Conservation (phyloP, 1,140 invertebrate species). For the Cherax quadricarinatus region DNA sequence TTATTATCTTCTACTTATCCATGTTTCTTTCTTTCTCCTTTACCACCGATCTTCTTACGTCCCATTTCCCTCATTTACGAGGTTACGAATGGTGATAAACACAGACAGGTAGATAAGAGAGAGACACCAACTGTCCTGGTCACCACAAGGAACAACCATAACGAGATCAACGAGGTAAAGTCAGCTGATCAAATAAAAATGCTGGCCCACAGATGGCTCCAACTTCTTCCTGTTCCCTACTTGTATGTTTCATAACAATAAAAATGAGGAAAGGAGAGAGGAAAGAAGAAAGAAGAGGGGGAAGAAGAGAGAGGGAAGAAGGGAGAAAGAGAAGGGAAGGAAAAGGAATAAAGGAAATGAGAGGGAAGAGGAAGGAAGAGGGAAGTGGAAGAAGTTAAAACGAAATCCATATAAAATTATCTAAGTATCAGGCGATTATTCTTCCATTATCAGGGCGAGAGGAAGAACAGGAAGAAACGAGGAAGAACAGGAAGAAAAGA, state of each 20-base stretch:
- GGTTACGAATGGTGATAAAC: too few species aligned
- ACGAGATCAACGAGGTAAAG: too few species aligned
- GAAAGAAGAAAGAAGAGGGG: not conserved
- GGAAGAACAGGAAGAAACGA: too few species aligned
- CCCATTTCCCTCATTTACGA: not conserved
- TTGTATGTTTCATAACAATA: too few species aligned
- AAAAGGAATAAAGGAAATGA: not conserved
- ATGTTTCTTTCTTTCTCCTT: not conserved
- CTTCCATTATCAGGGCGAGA: too few species aligned
- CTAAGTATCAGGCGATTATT: too few species aligned
- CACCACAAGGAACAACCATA: not conserved
- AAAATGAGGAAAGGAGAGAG: not conserved
- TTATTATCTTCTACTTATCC: too few species aligned
- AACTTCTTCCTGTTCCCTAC: too few species aligned
- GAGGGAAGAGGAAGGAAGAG: not conserved
- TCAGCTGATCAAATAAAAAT: too few species aligned
- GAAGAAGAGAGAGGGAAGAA: conserved; percentile 17
- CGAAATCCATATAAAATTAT: too few species aligned
- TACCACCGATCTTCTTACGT: not conserved
- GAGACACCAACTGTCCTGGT: not conserved
- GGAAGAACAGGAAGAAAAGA: too few species aligned
- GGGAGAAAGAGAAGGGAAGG: not conserved
- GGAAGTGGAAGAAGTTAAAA: not conserved
- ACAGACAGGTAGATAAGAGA: not conserved
- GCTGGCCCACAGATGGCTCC: too few species aligned